Evolutionary conservation across 1,140 invertebrate genomes (phyloP).

Genomic region (Andrena cerasifolii): DNA sequence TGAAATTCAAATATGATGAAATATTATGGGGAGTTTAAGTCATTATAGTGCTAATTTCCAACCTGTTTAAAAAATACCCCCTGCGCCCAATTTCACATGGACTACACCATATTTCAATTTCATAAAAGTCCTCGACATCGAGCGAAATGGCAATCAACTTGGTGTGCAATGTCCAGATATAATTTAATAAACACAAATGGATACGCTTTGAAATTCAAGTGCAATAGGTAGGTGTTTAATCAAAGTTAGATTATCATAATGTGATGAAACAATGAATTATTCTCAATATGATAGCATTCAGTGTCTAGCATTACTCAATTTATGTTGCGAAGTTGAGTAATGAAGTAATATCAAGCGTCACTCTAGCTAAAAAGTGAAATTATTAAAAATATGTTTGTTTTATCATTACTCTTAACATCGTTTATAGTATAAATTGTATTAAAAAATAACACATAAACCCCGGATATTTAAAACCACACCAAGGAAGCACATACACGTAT

Average conservation of each 20-base stretch:
- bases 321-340: slow-evolving; percentile 4
- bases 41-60: no score
- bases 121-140: no score
- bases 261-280: slow-evolving; percentile 6
- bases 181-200: not conserved
- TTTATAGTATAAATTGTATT: not conserved
- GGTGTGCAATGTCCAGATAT: no score
- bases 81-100: no score
- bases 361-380: not conserved
- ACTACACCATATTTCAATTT: no score
- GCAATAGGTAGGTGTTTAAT: no score
- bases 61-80: no score
- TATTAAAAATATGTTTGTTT: not conserved
- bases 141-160: no score
- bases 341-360: not conserved
- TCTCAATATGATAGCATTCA: not conserved
- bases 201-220: not conserved
- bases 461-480: slow-evolving; percentile 21
- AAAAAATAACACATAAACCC: slow-evolving; percentile 10
- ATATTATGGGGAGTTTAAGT: no score
- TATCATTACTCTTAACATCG: not conserved
- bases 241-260: not conserved
- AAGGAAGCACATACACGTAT: slow-evolving; percentile 36
- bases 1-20: no score
- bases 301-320: not conserved